Conservation (phyloP, 2,797 vertebrate species). For the Acipenser transmontanus region DNA sequence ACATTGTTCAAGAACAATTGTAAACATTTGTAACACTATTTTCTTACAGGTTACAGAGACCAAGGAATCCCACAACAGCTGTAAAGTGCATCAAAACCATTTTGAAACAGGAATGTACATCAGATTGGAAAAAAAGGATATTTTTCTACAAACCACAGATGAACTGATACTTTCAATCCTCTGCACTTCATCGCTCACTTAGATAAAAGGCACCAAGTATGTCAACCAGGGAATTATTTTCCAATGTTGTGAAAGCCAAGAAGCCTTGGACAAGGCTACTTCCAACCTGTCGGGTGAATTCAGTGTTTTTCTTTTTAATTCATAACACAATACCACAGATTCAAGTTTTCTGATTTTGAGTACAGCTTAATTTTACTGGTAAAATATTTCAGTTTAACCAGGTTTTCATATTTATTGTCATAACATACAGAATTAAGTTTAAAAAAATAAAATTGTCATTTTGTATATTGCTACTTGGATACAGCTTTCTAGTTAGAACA, state of each 20-base stretch:
- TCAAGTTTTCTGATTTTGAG: conserved; percentile 14
- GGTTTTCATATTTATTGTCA: conserved; percentile 20
- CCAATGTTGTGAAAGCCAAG: conserved; percentile 1
- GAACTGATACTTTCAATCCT: conserved; percentile 16
- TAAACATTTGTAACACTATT: background rate
- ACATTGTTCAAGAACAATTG: no score
- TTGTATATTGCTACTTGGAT: conserved; percentile 24
- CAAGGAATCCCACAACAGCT: conserved; percentile 80
- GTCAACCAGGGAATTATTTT: background rate
- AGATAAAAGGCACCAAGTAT: conserved; percentile 10
- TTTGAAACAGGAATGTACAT: conserved; percentile 15
- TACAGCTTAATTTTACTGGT: conserved; percentile 14
- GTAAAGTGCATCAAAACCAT: conserved; percentile 46
- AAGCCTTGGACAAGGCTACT: conserved; percentile 14
- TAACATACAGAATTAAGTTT: conserved; percentile 10
- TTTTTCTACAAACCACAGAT: conserved; percentile 1
- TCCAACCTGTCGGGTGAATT: conserved; percentile 15
- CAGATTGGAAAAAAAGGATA: background rate
- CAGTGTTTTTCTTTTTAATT: conserved; percentile 2
- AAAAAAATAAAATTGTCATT: conserved; percentile 15
- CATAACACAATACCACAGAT: no score
- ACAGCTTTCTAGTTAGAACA: conserved; percentile 1
- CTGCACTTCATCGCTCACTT: conserved; percentile 6
- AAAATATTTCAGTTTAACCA: conserved; percentile 5
- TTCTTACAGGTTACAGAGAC: conserved; percentile 75